Percentiles rank a stretch among this genome's conserved stretches.
phyloP scores from a whole-genome alignment of 2,888 invertebrate genomes.

The Clepsis dumicolana region DNA sequence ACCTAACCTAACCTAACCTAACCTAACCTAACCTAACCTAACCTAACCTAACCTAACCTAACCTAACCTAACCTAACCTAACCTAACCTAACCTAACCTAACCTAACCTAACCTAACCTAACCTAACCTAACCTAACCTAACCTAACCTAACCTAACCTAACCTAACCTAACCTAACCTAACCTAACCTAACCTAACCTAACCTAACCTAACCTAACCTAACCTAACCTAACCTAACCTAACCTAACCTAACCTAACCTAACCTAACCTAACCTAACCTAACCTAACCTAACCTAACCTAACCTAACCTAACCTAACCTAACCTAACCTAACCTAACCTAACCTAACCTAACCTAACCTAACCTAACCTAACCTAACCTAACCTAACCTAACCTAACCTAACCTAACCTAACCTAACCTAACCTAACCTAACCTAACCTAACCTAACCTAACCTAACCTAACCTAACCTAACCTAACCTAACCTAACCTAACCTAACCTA shows the following conservation, averaged over 20 bases:
- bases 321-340: slow-evolving; percentile 20
- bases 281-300: slow-evolving; percentile 20
- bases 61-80: slow-evolving; percentile 20
- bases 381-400: slow-evolving; percentile 20
- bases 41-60: slow-evolving; percentile 20
- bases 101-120: slow-evolving; percentile 20
- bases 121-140: slow-evolving; percentile 20
- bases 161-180: slow-evolving; percentile 20
- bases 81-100: slow-evolving; percentile 20
- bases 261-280: slow-evolving; percentile 20
- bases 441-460: slow-evolving; percentile 25
- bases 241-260: slow-evolving; percentile 20
- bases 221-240: slow-evolving; percentile 20
- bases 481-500: slow-evolving; percentile 25
- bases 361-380: slow-evolving; percentile 20
- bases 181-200: slow-evolving; percentile 20
- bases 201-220: slow-evolving; percentile 20
- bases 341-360: slow-evolving; percentile 20
- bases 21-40: slow-evolving; percentile 20
- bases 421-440: slow-evolving; percentile 25
- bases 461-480: slow-evolving; percentile 25
- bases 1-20: slow-evolving; percentile 20
- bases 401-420: slow-evolving; percentile 24
- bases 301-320: slow-evolving; percentile 20
- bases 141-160: slow-evolving; percentile 20